Base-by-base conservation (phyloP, 35 echinoderm and acorn worm species). In the Stichopus chloronotus region DNA sequence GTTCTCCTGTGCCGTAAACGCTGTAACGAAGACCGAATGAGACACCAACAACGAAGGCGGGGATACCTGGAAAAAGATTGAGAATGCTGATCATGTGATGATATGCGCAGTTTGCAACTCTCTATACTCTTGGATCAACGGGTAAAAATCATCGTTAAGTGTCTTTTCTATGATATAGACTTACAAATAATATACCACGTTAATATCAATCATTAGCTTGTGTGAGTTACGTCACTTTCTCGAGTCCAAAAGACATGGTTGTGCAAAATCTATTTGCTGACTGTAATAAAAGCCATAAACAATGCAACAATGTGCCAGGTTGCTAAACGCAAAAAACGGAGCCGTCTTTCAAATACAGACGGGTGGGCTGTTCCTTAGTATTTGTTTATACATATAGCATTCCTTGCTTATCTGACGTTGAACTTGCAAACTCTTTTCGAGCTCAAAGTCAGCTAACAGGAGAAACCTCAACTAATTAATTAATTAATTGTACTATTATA, bases 1-100 rank as follows among this genome's bases (percentile, higher is more conserved):
- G 82, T 25, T 92, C 74, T 63, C 58, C 88, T 17, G 90, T 92
- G 22, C 95, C 95, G 53, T 96, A 96, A 16, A 90, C 89, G 13
- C 92, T 58, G 88, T 92, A 87, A 5, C 87, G 69, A 21, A 94
- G 11, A 17, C 88, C 93, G 52, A 96, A 85, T 12, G 92, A 92
- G 3, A 79, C 17, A 12, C 90, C 89, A 59, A 94, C 93, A 21
- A 96, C 84, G 60, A 92, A 94, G 7, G 90, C 90, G 9, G 95
- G 95, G 10, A 94, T 25, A 88, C 95, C 95, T 96, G 53, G 14
- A 5, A 4, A 59, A 91, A 57, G 56, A 56, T 91, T 11, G 23
- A 6, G 56, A 87, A 78, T 22, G 13, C 55, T 14, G 4, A 22
- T 79, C 59, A 52, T 19, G 25, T 90, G 3, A 53, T 21, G 65